Conservation (phyloP, 2,888 invertebrate genomes). For the Archips crataeganus region DNA sequence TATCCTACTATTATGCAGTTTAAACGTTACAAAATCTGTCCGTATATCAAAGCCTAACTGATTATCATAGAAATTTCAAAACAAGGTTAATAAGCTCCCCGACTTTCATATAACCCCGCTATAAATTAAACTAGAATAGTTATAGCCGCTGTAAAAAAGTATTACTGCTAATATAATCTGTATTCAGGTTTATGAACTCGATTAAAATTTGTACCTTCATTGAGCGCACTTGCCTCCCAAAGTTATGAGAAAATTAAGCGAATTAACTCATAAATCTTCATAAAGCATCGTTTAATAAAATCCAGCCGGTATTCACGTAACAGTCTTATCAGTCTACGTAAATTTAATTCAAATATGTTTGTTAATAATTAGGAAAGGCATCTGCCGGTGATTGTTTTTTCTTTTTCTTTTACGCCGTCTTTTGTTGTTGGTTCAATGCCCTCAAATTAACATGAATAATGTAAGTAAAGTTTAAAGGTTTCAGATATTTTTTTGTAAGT, state of each 20-base stretch:
- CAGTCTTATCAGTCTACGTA: conserved; percentile 33
- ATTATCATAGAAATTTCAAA: conserved; percentile 7
- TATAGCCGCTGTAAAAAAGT: conserved; percentile 35
- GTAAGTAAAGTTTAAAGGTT: no score
- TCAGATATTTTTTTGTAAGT: no score
- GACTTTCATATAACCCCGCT: neutral
- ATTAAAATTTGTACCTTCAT: conserved; percentile 47
- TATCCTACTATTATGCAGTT: neutral
- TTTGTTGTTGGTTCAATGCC: neutral
- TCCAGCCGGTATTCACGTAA: conserved; percentile 36
- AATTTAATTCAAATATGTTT: conserved; percentile 31
- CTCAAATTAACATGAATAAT: neutral
- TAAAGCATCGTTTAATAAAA: conserved; percentile 45
- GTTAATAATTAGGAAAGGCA: conserved; percentile 11
- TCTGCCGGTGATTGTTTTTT: conserved; percentile 13
- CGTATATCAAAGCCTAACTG: neutral
- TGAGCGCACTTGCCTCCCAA: conserved; percentile 45
- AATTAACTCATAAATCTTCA: conserved; percentile 47
- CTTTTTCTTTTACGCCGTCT: neutral
- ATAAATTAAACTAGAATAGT: conserved; percentile 37
- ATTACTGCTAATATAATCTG: conserved; percentile 37
- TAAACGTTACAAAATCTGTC: neutral
- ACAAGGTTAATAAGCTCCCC: conserved; percentile 29
- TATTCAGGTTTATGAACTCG: conserved; percentile 42
- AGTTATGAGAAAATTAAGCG: conserved; percentile 47